Base-by-base conservation (phyloP, 2,888 invertebrate genomes). In the Leptopilina myrica region DNA sequence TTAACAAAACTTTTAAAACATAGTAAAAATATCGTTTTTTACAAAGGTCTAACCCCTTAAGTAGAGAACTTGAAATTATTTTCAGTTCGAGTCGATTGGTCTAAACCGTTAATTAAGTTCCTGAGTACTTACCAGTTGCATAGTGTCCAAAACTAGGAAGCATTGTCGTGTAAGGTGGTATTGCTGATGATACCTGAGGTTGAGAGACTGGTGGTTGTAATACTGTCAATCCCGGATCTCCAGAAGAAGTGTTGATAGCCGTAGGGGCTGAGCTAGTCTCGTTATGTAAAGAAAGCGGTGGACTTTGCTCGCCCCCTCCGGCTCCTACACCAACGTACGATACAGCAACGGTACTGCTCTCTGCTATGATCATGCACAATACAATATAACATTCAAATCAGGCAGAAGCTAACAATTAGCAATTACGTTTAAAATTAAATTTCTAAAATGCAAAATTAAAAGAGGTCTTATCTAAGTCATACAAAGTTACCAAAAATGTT, bases 91-190 rank as follows among this genome's bases (percentile, higher is more conserved):
- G 62, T 62, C 20, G 20, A 20, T 49, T 49, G 62, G 2, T 62
- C 9, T 15, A 5, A 67, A 20, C 9, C 3, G 43, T 66, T 73
- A 56, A 84, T 79, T 83, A 81, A 82, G 82, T 83, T 79, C 73
- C 64, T 62, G 43, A 53, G 33, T 89, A 93, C 93, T 93, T 92
- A 93, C 95, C 95, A 94, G 95, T 93, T 81, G 95, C 93, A 90
- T 95, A 95, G 86, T 93, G 93, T 92, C 95, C 95, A 91, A 95
- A 95, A 92, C 95, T 95, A 83, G 95, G 95, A 86, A 95, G 92
- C 93, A 95, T 94, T 86, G 94, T 93, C 81, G 94, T 93, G 88
- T 95, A 94, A 85, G 93, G 93, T 82, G 93, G 93, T 84, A 93
- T 92, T 83, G 93, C 88, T 80, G 92, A 89, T 82, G 91, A 90